These are phyloP conservation scores for Odontocolon sp. DNA, from an alignment of 2,888 invertebrate species.

Conservation along the genomic window DNA sequence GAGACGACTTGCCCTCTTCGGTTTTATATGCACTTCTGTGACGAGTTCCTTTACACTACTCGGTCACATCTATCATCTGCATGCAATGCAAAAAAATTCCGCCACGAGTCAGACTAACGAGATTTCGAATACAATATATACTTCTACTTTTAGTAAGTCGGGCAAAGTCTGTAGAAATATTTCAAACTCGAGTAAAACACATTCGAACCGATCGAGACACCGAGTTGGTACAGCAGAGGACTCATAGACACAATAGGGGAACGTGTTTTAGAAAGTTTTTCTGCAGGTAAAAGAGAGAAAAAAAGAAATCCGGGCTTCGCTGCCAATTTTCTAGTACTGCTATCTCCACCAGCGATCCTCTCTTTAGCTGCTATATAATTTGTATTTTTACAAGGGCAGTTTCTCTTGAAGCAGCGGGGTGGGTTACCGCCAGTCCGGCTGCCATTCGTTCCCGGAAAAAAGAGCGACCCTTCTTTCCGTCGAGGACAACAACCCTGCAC, in stretches of 20 bases:
- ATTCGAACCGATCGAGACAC: neutral
- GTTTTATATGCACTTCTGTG: slow-evolving; percentile 49
- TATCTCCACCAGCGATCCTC: slow-evolving; percentile 37
- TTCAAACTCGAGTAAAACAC: slow-evolving; percentile 30
- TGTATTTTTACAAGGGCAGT: slow-evolving; percentile 60
- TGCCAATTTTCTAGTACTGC: slow-evolving; percentile 39
- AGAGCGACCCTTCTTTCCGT: slow-evolving; percentile 61
- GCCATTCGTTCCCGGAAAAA: slow-evolving; percentile 50
- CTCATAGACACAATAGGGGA: slow-evolving; percentile 20
- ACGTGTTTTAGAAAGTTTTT: slow-evolving; percentile 58
- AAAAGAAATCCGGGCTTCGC: slow-evolving; percentile 49
- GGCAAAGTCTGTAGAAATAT: slow-evolving; percentile 12
- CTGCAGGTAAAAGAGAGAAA: slow-evolving; percentile 49
- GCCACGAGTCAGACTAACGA: slow-evolving; percentile 15
- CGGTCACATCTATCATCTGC: slow-evolving; percentile 34
- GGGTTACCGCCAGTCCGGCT: slow-evolving; percentile 18
- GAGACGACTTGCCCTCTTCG: slow-evolving; percentile 1
- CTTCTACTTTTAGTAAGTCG: neutral
- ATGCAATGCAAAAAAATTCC: slow-evolving; percentile 43
- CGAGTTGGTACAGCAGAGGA: neutral
- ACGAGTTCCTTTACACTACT: slow-evolving; percentile 49
- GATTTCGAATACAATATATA: slow-evolving; percentile 34
- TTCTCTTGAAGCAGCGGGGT: slow-evolving; percentile 34
- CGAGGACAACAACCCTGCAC: slow-evolving; percentile 35
- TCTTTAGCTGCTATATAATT: slow-evolving; percentile 40